Evolutionary conservation across 30 jellyfish, hydroid and myxozoan species (phyloP).

Genomic region (Hydractinia echinata): DNA sequence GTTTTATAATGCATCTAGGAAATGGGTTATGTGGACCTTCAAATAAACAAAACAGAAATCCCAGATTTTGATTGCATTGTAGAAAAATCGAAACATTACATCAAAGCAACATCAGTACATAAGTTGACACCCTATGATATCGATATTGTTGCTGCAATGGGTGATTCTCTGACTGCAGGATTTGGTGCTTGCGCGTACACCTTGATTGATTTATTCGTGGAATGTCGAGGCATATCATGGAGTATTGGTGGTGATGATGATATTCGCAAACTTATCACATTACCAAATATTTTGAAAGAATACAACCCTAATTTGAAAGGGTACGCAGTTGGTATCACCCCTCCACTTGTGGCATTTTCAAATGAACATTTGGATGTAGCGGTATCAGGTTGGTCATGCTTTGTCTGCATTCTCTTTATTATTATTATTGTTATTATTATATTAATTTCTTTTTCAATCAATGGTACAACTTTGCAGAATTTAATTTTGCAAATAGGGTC

Average conservation of each 20-base stretch:
- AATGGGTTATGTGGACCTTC: neutral
- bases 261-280: constrained; percentile 42
- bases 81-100: constrained; percentile 1
- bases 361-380: constrained; percentile 68
- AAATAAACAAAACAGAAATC: neutral
- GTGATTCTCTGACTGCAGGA: constrained; percentile 87
- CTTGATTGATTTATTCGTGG: constrained; percentile 49
- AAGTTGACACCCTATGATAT: constrained; percentile 63
- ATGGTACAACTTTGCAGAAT: too few relatives aligned
- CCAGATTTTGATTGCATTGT: constrained; percentile 5
- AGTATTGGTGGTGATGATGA: constrained; percentile 79
- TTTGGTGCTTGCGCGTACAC: constrained; percentile 70
- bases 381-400: constrained; percentile 60
- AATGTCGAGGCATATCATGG: constrained; percentile 82
- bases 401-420: too few relatives aligned
- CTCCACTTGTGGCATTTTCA: constrained; percentile 45
- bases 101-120: constrained; percentile 67
- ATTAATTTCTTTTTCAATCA: too few relatives aligned
- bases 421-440: too few relatives aligned
- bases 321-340: constrained; percentile 53
- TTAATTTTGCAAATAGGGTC: too few relatives aligned
- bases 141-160: constrained; percentile 67
- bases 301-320: constrained; percentile 58
- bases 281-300: constrained; percentile 70
- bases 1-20: neutral